These are phyloP conservation scores for Aphaenogaster rudis DNA, from an alignment of 1,140 invertebrate species.

Conservation along the genomic window DNA sequence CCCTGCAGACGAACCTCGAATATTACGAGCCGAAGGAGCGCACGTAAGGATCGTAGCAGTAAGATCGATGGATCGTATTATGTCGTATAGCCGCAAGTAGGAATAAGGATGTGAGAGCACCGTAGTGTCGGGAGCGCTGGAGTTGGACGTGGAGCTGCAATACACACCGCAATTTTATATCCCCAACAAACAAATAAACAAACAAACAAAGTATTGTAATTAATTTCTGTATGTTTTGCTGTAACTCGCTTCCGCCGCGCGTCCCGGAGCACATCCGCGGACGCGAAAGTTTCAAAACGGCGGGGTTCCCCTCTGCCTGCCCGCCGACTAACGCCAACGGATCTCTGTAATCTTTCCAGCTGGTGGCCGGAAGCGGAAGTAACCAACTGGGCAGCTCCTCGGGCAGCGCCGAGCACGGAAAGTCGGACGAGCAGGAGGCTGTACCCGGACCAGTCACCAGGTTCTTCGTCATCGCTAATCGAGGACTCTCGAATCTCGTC, in stretches of 20 bases:
- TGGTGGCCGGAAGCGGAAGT: slow-evolving; percentile 90
- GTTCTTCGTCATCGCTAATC: slow-evolving; percentile 94
- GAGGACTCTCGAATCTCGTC: slow-evolving; percentile 93
- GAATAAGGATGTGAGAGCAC: slow-evolving; percentile 77
- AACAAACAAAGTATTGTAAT: slow-evolving; percentile 36
- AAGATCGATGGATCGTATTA: slow-evolving; percentile 77
- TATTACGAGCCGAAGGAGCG: slow-evolving; percentile 73
- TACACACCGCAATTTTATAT: slow-evolving; percentile 77
- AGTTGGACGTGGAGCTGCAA: slow-evolving; percentile 85
- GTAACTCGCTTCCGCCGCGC: not conserved
- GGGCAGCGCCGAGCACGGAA: slow-evolving; percentile 87
- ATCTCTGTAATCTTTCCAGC: slow-evolving; percentile 86
- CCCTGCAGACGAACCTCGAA: slow-evolving; percentile 28
- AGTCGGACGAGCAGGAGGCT: slow-evolving; percentile 90
- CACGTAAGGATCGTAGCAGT: slow-evolving; percentile 80
- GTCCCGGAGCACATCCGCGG: not conserved
- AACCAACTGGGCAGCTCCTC: slow-evolving; percentile 88
- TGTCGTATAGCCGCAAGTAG: slow-evolving; percentile 71
- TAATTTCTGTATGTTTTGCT: slow-evolving; percentile 20
- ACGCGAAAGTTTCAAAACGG: not conserved
- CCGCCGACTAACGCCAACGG: not conserved
- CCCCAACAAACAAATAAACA: slow-evolving; percentile 47
- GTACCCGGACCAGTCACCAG: slow-evolving; percentile 94
- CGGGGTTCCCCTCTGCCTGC: not conserved
- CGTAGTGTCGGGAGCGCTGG: slow-evolving; percentile 87